A percentile compares a stretch with the other conserved stretches of the same genome.
These are phyloP conservation scores for Lepisosteus osseus DNA, from an alignment of 2,113 vertebrate genomes.

Conservation along the genomic window DNA sequence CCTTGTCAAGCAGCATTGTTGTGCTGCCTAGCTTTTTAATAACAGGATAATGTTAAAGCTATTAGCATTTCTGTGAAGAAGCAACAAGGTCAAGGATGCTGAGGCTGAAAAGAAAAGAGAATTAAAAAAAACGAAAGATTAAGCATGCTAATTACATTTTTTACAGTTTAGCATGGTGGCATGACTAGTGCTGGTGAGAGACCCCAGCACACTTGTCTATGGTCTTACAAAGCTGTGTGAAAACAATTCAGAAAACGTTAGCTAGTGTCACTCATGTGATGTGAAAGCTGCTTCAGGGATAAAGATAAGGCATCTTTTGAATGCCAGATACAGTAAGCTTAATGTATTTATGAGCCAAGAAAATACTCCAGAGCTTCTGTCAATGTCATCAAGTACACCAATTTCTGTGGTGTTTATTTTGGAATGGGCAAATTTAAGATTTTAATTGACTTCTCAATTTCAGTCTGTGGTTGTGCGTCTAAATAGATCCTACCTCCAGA, in stretches of 20 bases:
- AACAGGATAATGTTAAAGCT: conserved; percentile 55
- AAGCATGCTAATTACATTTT: conserved; percentile 55
- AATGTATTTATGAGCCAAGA: conserved; percentile 1
- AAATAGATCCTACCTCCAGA: too few relatives aligned
- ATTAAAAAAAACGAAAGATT: conserved; percentile 34
- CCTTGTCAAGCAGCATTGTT: conserved; percentile 58
- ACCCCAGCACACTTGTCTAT: conserved; percentile 20
- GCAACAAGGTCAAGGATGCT: conserved; percentile 55
- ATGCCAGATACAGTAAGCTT: not conserved
- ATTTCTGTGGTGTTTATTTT: too few relatives aligned
- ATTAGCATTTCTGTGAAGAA: conserved; percentile 58
- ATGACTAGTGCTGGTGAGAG: conserved; percentile 19
- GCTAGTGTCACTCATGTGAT: conserved; percentile 12
- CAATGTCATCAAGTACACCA: too few relatives aligned
- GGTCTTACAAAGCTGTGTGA: conserved; percentile 41
- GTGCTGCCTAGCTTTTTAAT: conserved; percentile 62
- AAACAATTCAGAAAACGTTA: conserved; percentile 37
- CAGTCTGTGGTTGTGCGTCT: too few relatives aligned
- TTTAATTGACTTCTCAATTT: too few relatives aligned
- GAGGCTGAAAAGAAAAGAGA: conserved; percentile 18
- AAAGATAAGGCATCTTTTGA: conserved; percentile 5
- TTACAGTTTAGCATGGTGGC: conserved; percentile 43
- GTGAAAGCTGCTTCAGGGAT: conserved; percentile 15
- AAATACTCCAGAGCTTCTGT: not conserved
- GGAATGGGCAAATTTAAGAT: too few relatives aligned